Base-by-base conservation (phyloP, 2,888 invertebrate genomes). In the Cerastoderma edule region DNA sequence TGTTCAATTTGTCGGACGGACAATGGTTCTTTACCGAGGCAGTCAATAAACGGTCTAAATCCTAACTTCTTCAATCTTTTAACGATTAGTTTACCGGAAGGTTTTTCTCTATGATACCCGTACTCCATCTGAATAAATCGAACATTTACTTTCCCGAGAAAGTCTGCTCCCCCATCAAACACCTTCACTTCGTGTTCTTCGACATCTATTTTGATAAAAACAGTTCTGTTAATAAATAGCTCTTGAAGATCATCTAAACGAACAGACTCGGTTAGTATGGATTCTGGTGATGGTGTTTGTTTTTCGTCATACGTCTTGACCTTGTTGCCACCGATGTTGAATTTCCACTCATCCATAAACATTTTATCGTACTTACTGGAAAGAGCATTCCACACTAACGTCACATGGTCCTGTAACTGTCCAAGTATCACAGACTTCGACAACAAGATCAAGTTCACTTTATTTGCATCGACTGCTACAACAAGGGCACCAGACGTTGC, bases 121-220 rank as follows among this genome's bases (percentile, higher is more conserved):
- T 87, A 86, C 78, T 89, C 89, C 88, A 89, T 88, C 39, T 86
- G 68, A 19, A 89, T 74, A 64, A 67, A 80, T 33, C 78, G 72
- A 6, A 89, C 86, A 72, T 88, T 83, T 4, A 83, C 73, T 1
- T 65, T 28, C 66, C 85, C 76, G 35, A 88, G 81, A 60, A 88
- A 88, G 8, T 68, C 46, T 2, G 54, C 69, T 1, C 76, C 84
- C 46, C 83, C 83, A 24, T 72, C 72, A 13, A 89, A 56, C 6
- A 80, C 84, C 50, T 80, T 80, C 33, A 80, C 72, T 64, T 89
- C 89, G 27, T 83, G 79, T 13, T 86, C 86, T 69, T 89, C 88
- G n/a, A 87, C 83, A 70, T 89, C 89, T 77, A 89, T 84, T 77
- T 89, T 89, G 2, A 89, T 78, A 46, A 86, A 83, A 10, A 87